These are phyloP conservation scores for Crocidura indochinensis DNA, from an alignment of 2,797 vertebrate genomes.

Conservation along the genomic window DNA sequence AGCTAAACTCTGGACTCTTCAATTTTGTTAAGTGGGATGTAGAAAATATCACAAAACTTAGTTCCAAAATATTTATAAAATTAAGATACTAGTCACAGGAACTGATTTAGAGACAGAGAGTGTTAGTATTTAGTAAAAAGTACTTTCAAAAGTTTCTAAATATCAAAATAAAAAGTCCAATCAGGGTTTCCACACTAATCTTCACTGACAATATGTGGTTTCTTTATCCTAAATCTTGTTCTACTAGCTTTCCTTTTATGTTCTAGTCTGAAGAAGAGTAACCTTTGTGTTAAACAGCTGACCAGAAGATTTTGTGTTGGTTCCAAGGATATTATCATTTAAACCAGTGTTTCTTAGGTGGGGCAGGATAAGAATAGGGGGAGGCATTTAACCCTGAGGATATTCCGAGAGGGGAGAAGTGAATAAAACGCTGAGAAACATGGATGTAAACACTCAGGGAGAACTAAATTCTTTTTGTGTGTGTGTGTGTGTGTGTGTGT, in stretches of 20 bases:
- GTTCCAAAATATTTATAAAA: not conserved
- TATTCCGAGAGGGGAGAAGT: too few relatives aligned
- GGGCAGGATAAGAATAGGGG: too few relatives aligned
- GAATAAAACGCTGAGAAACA: too few relatives aligned
- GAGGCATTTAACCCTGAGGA: too few relatives aligned
- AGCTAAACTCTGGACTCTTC: not conserved
- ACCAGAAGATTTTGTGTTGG: too few relatives aligned
- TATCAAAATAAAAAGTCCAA: not conserved
- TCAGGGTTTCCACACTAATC: not conserved
- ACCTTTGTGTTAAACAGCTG: not conserved
- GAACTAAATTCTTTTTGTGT: too few relatives aligned
- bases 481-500: too few relatives aligned
- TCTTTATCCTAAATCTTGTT: not conserved
- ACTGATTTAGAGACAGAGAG: not conserved
- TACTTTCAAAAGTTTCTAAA: not conserved
- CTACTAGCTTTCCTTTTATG: not conserved
- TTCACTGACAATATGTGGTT: not conserved
- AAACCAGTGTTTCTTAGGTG: too few relatives aligned
- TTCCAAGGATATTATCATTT: too few relatives aligned
- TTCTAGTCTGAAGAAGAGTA: slow-evolving; percentile 7
- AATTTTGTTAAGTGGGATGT: not conserved
- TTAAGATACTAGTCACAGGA: not conserved
- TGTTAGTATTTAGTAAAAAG: not conserved
- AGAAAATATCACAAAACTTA: not conserved
- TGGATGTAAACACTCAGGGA: too few relatives aligned